Percentiles rank a stretch among this genome's conserved stretches.
Evolutionary conservation across 1,140 invertebrate species (phyloP).

Genomic region (Phocides pigmalion): DNA sequence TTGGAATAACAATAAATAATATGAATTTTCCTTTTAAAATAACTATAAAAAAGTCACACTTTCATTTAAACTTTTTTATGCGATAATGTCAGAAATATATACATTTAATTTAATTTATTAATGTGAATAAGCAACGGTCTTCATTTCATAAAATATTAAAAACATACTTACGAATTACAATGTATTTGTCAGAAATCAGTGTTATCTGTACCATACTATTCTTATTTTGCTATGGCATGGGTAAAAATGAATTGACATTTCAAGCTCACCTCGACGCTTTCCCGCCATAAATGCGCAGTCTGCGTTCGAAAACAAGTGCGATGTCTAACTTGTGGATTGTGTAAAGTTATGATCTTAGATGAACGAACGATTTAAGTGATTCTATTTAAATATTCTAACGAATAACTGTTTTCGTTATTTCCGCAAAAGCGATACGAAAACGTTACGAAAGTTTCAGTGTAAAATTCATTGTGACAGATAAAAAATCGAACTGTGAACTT

Average conservation of each 20-base stretch:
- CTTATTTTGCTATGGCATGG: background rate
- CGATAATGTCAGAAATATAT: too few relatives aligned
- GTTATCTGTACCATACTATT: background rate
- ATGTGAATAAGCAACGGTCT: too few relatives aligned
- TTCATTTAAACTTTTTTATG: too few relatives aligned
- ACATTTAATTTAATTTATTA: too few relatives aligned
- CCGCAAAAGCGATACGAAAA: background rate
- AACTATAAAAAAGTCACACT: too few relatives aligned
- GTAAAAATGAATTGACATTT: constrained; percentile 23
- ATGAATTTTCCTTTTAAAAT: too few relatives aligned
- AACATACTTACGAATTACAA: too few relatives aligned
- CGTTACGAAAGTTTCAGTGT: background rate
- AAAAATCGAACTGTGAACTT: constrained; percentile 7
- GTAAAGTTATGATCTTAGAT: constrained; percentile 6
- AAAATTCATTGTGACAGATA: background rate
- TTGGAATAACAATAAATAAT: too few relatives aligned
- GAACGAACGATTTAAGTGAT: constrained; percentile 7
- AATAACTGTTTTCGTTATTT: constrained; percentile 8
- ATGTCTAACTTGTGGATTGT: constrained; percentile 12
- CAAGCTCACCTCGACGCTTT: constrained; percentile 32
- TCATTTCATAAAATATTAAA: too few relatives aligned
- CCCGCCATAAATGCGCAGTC: constrained; percentile 27
- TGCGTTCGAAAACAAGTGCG: constrained; percentile 22
- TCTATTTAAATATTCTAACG: background rate
- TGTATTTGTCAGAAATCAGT: too few relatives aligned